A percentile compares a stretch with the other conserved stretches of the same genome.
These are phyloP conservation scores for Oxyscelio sp. DNA, from an alignment of 2,888 invertebrate species.

Conservation along the genomic window DNA sequence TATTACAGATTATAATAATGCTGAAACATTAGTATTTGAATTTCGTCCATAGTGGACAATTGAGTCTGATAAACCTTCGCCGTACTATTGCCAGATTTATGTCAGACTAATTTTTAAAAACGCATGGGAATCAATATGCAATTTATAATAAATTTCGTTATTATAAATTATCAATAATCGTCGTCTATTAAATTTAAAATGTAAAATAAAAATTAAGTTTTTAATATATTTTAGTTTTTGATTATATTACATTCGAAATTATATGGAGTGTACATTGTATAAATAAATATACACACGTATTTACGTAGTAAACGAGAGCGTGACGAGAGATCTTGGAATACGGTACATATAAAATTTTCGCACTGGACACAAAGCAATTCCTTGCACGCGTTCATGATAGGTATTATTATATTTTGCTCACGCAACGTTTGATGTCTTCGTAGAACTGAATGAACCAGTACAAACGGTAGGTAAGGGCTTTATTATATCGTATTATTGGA, in stretches of 20 bases:
- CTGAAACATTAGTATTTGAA: too few species aligned
- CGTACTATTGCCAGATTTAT: too few species aligned
- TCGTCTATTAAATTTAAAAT: too few species aligned
- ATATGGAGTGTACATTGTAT: conserved; percentile 20
- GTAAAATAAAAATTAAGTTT: too few species aligned
- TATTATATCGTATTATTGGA: conserved; percentile 37
- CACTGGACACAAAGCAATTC: conserved; percentile 63
- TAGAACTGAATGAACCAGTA: conserved; percentile 57
- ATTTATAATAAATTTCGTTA: too few species aligned
- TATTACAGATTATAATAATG: too few species aligned
- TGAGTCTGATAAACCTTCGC: too few species aligned
- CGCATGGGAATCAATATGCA: too few species aligned
- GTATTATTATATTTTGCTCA: conserved; percentile 64
- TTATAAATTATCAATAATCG: too few species aligned
- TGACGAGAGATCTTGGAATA: conserved; percentile 55
- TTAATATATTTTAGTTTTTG: too few species aligned
- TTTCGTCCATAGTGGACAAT: too few species aligned
- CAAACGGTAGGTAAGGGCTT: conserved; percentile 30
- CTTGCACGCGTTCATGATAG: conserved; percentile 59
- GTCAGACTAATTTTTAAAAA: too few species aligned
- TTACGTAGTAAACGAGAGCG: conserved; percentile 60
- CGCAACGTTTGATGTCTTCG: conserved; percentile 69
- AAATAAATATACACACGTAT: conserved; percentile 38
- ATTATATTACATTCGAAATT: conserved; percentile 42
- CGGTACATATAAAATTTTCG: conserved; percentile 47